Conservation (phyloP, 2,797 vertebrate genomes). For the Betta splendens region DNA sequence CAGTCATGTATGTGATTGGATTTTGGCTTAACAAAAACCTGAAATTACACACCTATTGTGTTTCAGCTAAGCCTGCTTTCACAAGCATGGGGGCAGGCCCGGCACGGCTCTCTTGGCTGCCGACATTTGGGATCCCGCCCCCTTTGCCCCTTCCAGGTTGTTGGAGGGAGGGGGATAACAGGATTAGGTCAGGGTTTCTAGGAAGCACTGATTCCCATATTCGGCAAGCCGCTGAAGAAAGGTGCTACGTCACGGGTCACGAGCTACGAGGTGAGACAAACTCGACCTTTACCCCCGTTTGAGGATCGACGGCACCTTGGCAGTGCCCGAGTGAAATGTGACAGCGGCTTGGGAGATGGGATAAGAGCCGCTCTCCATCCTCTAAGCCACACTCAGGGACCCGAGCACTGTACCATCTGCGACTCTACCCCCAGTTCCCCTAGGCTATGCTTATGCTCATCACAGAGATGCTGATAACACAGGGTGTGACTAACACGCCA, state of each 20-base stretch:
- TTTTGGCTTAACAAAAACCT: conserved; percentile 99
- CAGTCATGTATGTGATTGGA: conserved; percentile 99
- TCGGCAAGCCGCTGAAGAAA: conserved; percentile 80
- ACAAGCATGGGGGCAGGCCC: conserved; percentile 85
- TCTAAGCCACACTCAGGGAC: conserved; percentile 66
- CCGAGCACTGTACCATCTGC: conserved; percentile 79
- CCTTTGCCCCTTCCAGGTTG: conserved; percentile 84
- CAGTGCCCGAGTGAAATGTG: conserved; percentile 51
- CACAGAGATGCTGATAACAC: conserved; percentile 83
- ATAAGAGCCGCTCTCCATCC: conserved; percentile 51
- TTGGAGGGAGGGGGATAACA: conserved; percentile 91
- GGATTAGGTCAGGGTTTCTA: conserved; percentile 90
- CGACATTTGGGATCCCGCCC: conserved; percentile 83
- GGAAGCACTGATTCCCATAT: conserved; percentile 85
- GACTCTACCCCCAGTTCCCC: conserved; percentile 71
- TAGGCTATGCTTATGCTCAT: conserved; percentile 81
- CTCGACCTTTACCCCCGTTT: conserved; percentile 62
- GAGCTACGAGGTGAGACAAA: conserved; percentile 44
- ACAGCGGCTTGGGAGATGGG: conserved; percentile 52
- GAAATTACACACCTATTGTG: conserved; percentile 99
- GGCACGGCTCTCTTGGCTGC: conserved; percentile 85
- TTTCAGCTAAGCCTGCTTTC: conserved; percentile 91
- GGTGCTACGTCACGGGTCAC: conserved; percentile 54
- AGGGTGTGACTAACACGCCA: conserved; percentile 81
- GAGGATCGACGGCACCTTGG: conserved; percentile 61